A percentile compares a stretch with the other conserved stretches of the same genome.
Evolutionary conservation across 2,797 vertebrate species (phyloP).

Genomic region (Anguilla anguilla): DNA sequence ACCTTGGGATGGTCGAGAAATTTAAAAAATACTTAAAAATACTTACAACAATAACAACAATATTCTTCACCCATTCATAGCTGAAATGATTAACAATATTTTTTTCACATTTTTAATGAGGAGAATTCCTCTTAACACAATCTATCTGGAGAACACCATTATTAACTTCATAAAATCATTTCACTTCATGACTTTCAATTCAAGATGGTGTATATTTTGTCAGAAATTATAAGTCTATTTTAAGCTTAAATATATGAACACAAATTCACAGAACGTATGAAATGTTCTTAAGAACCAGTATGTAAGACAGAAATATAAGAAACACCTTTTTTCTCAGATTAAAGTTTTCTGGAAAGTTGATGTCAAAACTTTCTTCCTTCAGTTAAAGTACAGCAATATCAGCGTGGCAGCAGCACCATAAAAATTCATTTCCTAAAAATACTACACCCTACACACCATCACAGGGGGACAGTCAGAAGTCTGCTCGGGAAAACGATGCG

Average conservation of each 20-base stretch:
- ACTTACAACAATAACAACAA: not conserved
- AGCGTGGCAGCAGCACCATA: not conserved
- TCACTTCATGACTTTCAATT: not conserved
- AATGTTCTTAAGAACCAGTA: not conserved
- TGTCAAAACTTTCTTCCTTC: not conserved
- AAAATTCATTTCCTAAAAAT: not conserved
- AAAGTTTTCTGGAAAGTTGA: not conserved
- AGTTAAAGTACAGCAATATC: not conserved
- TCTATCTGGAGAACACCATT: not conserved
- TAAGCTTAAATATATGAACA: not conserved
- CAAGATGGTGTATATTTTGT: not conserved
- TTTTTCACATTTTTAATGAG: not conserved
- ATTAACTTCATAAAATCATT: not conserved
- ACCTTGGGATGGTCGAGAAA: not conserved
- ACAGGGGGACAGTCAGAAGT: conserved; percentile 8
- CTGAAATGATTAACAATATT: not conserved
- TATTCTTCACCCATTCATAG: not conserved
- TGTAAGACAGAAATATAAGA: not conserved
- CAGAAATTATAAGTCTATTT: not conserved
- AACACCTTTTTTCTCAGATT: not conserved
- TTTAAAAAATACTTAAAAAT: not conserved
- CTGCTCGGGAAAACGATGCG: conserved; percentile 26
- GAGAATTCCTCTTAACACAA: not conserved
- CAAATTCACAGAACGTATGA: not conserved
- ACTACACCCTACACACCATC: not conserved